phyloP scores from a whole-genome alignment of 2,888 invertebrate genomes.

The Heteromurus nitidus region DNA sequence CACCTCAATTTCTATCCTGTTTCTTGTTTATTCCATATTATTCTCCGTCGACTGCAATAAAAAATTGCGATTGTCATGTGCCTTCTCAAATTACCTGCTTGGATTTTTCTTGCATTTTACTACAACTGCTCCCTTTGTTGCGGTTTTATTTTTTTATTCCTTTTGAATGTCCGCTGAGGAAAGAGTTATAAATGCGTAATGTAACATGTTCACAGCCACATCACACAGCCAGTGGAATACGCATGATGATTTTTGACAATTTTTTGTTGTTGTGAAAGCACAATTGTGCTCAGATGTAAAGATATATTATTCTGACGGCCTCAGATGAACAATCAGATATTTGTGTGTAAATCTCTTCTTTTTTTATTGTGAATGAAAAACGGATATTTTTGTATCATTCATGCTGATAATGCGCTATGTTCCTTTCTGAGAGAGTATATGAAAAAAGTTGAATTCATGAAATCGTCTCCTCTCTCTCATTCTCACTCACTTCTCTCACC shows the following conservation, averaged over 20 bases:
- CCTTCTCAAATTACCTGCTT: constrained; percentile 35
- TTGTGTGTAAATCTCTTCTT: background rate
- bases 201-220: too few relatives aligned
- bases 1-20: background rate
- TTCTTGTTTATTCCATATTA: background rate
- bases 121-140: background rate
- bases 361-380: background rate
- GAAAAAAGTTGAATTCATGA: background rate
- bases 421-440: too few relatives aligned
- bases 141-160: background rate
- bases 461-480: background rate
- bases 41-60: too few relatives aligned
- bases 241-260: background rate
- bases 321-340: background rate
- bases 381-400: background rate
- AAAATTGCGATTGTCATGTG: constrained; percentile 22
- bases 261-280: background rate
- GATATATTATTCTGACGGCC: background rate
- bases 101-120: background rate
- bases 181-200: background rate
- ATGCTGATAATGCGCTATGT: background rate
- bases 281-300: background rate
- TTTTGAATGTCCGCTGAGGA: constrained; percentile 1
- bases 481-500: too few relatives aligned
- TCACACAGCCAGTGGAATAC: background rate